These are phyloP conservation scores for Sebastes vulpes DNA, from an alignment of 2,797 vertebrate genomes.

Conservation along the genomic window DNA sequence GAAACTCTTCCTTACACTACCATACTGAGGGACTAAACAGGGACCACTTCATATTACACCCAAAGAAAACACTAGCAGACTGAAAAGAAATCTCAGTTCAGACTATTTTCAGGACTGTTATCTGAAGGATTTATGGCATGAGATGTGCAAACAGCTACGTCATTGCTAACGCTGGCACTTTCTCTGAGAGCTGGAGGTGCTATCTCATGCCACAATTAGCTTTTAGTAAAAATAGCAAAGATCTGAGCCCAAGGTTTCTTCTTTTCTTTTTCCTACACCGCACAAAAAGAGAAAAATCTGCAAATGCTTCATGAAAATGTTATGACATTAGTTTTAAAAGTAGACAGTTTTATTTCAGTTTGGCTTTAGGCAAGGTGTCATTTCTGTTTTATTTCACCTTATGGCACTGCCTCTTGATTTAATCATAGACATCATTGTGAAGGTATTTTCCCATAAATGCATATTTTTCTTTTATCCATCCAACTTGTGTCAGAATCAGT, in stretches of 20 bases:
- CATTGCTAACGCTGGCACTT: neutral
- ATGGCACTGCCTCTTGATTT: neutral
- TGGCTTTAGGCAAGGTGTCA: neutral
- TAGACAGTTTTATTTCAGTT: neutral
- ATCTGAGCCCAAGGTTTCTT: conserved; percentile 5
- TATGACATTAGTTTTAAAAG: conserved; percentile 1
- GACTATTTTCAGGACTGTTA: conserved; percentile 1
- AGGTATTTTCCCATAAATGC: neutral
- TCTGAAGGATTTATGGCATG: neutral
- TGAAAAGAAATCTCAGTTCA: neutral
- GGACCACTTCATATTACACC: neutral
- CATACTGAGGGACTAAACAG: neutral
- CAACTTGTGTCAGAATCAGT: neutral
- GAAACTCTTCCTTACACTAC: neutral
- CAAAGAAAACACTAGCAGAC: neutral
- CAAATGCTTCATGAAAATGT: conserved; percentile 3
- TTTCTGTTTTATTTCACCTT: neutral
- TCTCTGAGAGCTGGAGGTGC: conserved; percentile 23
- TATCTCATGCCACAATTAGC: conserved; percentile 29
- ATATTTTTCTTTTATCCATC: neutral
- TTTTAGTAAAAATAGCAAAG: conserved; percentile 43
- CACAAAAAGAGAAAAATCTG: conserved; percentile 13
- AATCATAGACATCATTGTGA: neutral
- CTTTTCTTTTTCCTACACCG: conserved; percentile 11
- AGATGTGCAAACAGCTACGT: neutral